Evolutionary conservation across 2,113 vertebrate genomes (phyloP).

Genomic region (Verasper variegatus): DNA sequence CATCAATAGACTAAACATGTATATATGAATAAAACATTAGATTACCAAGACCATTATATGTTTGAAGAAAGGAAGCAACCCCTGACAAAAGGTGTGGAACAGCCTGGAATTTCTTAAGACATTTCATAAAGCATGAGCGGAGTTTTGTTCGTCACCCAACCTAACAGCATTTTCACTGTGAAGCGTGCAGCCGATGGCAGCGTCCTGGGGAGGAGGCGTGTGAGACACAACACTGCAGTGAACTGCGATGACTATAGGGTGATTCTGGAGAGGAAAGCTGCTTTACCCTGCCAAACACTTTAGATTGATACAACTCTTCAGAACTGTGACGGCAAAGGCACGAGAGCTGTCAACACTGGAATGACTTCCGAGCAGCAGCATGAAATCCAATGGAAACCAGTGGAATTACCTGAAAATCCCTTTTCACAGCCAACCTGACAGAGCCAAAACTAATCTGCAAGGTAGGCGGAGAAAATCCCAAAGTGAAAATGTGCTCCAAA

Average conservation of each 20-base stretch:
- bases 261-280: slow-evolving; percentile 9
- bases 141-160: not conserved
- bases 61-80: not conserved
- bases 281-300: not conserved
- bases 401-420: not conserved
- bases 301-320: not conserved
- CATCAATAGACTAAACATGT: not conserved
- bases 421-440: not conserved
- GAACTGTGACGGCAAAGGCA: slow-evolving; percentile 7
- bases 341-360: slow-evolving; percentile 21
- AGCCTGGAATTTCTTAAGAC: slow-evolving; percentile 1
- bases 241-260: not conserved
- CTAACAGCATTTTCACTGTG: not conserved
- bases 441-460: slow-evolving; percentile 11
- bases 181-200: not conserved
- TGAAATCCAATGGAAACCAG: slow-evolving; percentile 8
- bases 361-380: slow-evolving; percentile 37
- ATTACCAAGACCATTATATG: slow-evolving; percentile 1
- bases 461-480: not conserved
- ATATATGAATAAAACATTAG: slow-evolving; percentile 11
- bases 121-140: not conserved
- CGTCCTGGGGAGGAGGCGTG: not conserved
- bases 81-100: not conserved
- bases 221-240: not conserved
- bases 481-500: not conserved